These are phyloP conservation scores for Orycteropus afer DNA, from an alignment of 2,113 vertebrate species.

Conservation along the genomic window DNA sequence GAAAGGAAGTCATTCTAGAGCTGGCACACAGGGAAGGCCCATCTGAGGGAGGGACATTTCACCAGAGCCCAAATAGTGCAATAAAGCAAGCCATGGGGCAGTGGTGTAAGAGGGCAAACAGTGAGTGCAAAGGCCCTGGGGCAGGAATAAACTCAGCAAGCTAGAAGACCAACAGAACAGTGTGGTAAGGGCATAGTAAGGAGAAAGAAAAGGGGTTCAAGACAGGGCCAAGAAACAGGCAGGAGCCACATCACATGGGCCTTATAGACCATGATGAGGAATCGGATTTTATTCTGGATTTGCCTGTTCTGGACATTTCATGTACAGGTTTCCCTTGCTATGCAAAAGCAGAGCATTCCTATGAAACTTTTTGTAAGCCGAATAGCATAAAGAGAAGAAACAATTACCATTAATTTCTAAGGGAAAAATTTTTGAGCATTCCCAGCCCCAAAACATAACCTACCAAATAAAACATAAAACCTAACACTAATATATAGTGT, in stretches of 20 bases:
- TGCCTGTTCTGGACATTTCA: background rate
- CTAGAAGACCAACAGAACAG: background rate
- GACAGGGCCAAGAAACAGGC: background rate
- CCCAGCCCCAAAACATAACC: too few relatives aligned
- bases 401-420: too few relatives aligned
- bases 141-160: background rate
- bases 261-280: fast-evolving
- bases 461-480: too few relatives aligned
- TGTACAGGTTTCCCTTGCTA: too few relatives aligned
- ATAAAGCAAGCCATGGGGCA: background rate
- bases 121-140: background rate
- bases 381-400: too few relatives aligned
- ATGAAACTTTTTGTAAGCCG: too few relatives aligned
- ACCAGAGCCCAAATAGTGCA: background rate
- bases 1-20: background rate
- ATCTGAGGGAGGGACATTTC: background rate
- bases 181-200: background rate
- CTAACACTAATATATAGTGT: too few relatives aligned
- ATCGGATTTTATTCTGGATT: background rate
- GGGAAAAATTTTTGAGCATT: too few relatives aligned
- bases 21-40: background rate
- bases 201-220: background rate
- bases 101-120: background rate
- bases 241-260: background rate
- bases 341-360: background rate